Conservation (phyloP, 2,113 vertebrate genomes). For the Dunckerocampus dactyliophorus region DNA sequence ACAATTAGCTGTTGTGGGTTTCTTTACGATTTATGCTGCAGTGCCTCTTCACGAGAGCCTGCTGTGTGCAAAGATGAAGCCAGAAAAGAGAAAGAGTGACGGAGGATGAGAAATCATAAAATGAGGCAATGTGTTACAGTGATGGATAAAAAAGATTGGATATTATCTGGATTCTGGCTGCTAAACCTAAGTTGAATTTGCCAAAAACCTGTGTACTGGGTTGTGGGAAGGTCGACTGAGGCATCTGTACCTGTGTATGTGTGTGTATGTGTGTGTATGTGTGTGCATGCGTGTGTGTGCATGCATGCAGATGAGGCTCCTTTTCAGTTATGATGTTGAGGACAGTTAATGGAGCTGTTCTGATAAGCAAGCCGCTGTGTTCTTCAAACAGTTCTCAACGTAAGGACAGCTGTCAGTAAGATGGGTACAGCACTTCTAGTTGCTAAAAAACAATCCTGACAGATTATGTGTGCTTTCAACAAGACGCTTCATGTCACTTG, state of each 20-base stretch:
- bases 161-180: constrained; percentile 34
- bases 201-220: constrained; percentile 23
- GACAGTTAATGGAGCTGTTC: not conserved
- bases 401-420: not conserved
- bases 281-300: constrained; percentile 7
- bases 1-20: constrained; percentile 49
- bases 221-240: constrained; percentile 22
- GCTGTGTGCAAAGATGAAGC: constrained; percentile 41
- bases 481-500: constrained; percentile 17
- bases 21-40: constrained; percentile 31
- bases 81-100: constrained; percentile 19
- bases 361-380: not conserved
- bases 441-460: constrained; percentile 28
- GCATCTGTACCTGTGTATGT: constrained; percentile 14
- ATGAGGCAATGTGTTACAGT: constrained; percentile 27
- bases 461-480: constrained; percentile 27
- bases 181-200: constrained; percentile 33
- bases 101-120: constrained; percentile 46
- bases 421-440: not conserved
- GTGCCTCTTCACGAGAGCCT: constrained; percentile 38
- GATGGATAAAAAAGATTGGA: constrained; percentile 36
- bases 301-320: constrained; percentile 2
- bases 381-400: not conserved
- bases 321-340: not conserved
- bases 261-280: constrained; percentile 14